Percentiles rank a stretch among this genome's conserved stretches.
Evolutionary conservation across 2,113 vertebrate genomes (phyloP).

Genomic region (Indicator indicator): DNA sequence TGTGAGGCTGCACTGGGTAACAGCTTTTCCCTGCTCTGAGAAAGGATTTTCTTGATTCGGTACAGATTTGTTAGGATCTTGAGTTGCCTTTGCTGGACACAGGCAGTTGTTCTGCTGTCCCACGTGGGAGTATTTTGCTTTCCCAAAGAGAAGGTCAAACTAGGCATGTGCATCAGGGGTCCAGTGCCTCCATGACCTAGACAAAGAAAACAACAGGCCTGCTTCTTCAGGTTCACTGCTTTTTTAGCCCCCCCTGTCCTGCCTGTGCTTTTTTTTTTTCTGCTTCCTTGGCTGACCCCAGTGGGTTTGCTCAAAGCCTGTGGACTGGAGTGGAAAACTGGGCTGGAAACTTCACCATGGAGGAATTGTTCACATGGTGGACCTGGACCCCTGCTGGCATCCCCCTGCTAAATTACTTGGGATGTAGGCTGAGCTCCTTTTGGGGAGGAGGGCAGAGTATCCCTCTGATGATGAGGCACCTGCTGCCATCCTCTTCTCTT

Average conservation of each 20-base stretch:
- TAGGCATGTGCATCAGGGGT: neutral
- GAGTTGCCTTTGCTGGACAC: neutral
- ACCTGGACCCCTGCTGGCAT: neutral
- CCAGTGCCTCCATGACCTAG: neutral
- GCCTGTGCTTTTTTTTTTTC: neutral
- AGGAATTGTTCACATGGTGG: neutral
- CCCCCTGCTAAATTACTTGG: neutral
- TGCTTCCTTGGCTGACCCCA: neutral
- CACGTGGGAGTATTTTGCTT: neutral
- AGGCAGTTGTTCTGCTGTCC: neutral
- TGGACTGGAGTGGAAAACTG: neutral
- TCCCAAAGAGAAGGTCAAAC: accelerated
- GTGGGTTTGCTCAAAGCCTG: neutral
- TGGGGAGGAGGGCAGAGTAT: neutral
- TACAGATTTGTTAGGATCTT: neutral
- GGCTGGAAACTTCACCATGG: neutral
- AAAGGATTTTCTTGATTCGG: neutral
- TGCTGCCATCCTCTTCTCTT: neutral
- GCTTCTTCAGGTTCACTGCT: neutral
- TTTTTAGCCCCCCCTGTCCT: neutral
- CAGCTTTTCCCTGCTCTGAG: neutral
- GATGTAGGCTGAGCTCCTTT: neutral
- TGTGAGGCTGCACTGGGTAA: neutral
- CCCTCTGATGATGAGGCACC: accelerated
- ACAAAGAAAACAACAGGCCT: neutral